Conservation (phyloP, 1,140 invertebrate genomes). For the Euwallacea similis region DNA sequence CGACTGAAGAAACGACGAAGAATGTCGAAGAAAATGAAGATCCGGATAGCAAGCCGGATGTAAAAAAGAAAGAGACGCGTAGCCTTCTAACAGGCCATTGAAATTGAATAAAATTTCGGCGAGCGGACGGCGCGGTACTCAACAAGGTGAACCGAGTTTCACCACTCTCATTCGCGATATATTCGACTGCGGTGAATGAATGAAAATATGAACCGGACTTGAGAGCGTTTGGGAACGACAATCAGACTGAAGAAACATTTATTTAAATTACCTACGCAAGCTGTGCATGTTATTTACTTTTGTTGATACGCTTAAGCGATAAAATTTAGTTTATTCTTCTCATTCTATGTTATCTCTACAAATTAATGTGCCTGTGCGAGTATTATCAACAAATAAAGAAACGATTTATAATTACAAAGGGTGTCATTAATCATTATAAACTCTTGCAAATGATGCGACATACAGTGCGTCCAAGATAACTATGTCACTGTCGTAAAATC, state of each 20-base stretch:
- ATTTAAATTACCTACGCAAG: too few relatives aligned
- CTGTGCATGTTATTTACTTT: too few relatives aligned
- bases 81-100: constrained; percentile 35
- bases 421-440: too few relatives aligned
- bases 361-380: too few relatives aligned
- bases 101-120: constrained; percentile 37
- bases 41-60: constrained; percentile 38
- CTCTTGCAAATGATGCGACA: too few relatives aligned
- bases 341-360: too few relatives aligned
- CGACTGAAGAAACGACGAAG: constrained; percentile 17
- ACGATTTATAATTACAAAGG: too few relatives aligned
- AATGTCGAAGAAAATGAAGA: constrained; percentile 35
- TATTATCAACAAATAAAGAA: too few relatives aligned
- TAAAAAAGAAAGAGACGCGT: constrained; percentile 38
- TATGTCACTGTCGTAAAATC: too few relatives aligned
- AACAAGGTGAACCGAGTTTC: constrained; percentile 31
- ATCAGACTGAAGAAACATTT: neutral
- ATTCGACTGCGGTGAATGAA: constrained; percentile 31
- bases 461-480: too few relatives aligned
- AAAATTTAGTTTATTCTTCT: too few relatives aligned
- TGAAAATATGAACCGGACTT: constrained; percentile 39
- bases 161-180: constrained; percentile 22
- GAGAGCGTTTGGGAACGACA: constrained; percentile 5
- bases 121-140: constrained; percentile 11
- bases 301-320: too few relatives aligned